Base-by-base conservation (phyloP, 1,140 invertebrate genomes). In the Aphelinus certus region DNA sequence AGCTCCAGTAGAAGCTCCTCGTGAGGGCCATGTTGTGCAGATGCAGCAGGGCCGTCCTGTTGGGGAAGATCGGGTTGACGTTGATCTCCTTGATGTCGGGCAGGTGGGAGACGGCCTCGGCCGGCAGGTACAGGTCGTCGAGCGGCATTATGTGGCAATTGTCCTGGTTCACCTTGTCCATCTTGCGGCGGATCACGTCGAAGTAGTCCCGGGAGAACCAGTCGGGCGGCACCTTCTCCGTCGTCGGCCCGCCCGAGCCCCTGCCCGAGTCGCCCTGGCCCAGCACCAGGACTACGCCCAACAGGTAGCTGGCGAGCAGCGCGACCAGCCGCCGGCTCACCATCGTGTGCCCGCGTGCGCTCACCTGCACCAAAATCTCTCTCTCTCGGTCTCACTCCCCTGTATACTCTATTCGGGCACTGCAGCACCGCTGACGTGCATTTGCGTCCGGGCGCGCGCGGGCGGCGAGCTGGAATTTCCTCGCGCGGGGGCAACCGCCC, bases 21-120 rank as follows among this genome's bases (percentile, higher is more conserved):
- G 93, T 97, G 80, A 98, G 88, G 10, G 97, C 98, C 92, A 98
- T 95, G 85, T 98, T 99, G 85, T 99, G 97, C 70, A 98, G 88
- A 89, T 98, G 96, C 10, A 98, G 86, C 73, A 99, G 85, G 9
- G 94, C 94, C 0, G 97, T 98, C 77, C 98, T 91, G 87, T 99
- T 99, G 0, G 96, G 95, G 82, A 97, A 98, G 4, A 98, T 92
- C 2, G 97, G 96, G 88, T 98, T 97, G 43, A 97, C 95, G 80
- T 97, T 96, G 61, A 99, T 91, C 82, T 97, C 95, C 86, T 98
- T 98, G 75, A 98, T 96, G 80, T 97, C 95, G 0, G 97, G 97
- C 63, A 96, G 88, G 84, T 98, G 97, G 0, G 96, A 96, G 0
- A 99, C 93, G 0, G 94, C 89, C 77, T 96, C 94, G 60, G 91